Percentiles rank a stretch among this genome's conserved stretches.
Evolutionary conservation across 2,888 invertebrate species (phyloP).

Genomic region (Carpatolechia fugitivella): DNA sequence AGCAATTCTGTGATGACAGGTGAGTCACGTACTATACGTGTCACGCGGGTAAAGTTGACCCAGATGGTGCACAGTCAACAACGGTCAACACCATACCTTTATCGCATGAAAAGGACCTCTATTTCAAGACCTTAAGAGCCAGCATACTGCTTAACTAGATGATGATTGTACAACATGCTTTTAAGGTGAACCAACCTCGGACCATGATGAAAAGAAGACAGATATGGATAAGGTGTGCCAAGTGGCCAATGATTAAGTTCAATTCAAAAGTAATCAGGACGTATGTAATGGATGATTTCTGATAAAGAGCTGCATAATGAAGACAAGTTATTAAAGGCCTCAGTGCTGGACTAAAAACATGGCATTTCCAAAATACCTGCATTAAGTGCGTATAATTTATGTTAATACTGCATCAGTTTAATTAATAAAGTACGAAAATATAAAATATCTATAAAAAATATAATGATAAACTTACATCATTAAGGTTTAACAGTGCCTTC

Average conservation of each 20-base stretch:
- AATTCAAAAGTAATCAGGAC: background rate
- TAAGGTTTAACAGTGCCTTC: too few relatives aligned
- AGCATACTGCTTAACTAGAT: too few relatives aligned
- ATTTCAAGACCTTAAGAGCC: background rate
- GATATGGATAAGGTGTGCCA: background rate
- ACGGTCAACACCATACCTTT: too few relatives aligned
- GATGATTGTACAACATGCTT: background rate
- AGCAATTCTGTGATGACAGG: slow-evolving; percentile 33
- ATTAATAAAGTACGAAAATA: too few relatives aligned
- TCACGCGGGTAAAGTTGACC: slow-evolving; percentile 55
- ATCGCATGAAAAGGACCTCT: too few relatives aligned
- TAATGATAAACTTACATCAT: too few relatives aligned
- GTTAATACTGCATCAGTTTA: too few relatives aligned
- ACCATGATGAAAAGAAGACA: background rate
- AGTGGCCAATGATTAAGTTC: background rate
- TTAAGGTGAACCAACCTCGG: background rate
- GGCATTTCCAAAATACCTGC: background rate
- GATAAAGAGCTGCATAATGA: background rate
- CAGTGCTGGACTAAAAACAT: background rate
- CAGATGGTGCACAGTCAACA: slow-evolving; percentile 35
- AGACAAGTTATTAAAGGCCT: background rate
- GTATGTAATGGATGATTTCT: background rate
- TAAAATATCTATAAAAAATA: too few relatives aligned
- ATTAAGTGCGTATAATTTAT: too few relatives aligned
- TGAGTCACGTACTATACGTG: slow-evolving; percentile 42